These are phyloP conservation scores for Molossus molossus DNA, from an alignment of 2,797 vertebrate species.

Conservation along the genomic window DNA sequence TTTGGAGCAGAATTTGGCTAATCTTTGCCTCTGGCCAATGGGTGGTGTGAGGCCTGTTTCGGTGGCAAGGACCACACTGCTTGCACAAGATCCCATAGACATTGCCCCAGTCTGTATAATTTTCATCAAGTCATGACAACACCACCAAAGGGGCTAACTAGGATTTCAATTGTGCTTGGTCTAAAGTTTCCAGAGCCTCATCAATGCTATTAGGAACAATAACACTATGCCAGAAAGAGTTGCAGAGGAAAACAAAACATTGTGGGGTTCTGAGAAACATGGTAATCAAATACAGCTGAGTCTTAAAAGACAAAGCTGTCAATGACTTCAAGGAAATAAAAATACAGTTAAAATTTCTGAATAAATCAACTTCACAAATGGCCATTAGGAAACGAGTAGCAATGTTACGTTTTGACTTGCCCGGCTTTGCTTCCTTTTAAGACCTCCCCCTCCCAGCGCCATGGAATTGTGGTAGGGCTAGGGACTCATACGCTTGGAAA, in stretches of 20 bases:
- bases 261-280: constrained; percentile 83
- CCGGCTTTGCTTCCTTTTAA: constrained; percentile 43
- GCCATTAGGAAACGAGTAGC: constrained; percentile 42
- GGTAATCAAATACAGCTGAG: constrained; percentile 89
- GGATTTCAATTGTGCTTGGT: constrained; percentile 75
- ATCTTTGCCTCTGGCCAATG: constrained; percentile 63
- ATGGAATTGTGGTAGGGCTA: not conserved
- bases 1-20: constrained; percentile 56
- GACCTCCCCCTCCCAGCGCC: not conserved
- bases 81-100: constrained; percentile 51
- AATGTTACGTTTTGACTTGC: constrained; percentile 55
- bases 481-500: constrained; percentile 19
- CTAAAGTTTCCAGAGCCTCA: constrained; percentile 78
- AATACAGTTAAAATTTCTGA: constrained; percentile 71
- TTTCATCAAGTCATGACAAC: constrained; percentile 80
- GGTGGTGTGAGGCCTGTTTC: constrained; percentile 63
- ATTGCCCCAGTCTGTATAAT: constrained; percentile 59
- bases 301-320: constrained; percentile 76
- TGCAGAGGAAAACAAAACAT: constrained; percentile 85
- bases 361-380: constrained; percentile 75
- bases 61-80: constrained; percentile 78
- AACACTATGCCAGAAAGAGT: constrained; percentile 78
- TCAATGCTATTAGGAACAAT: constrained; percentile 82
- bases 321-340: constrained; percentile 82
- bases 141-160: constrained; percentile 65